Evolutionary conservation across 92 coral and sea anemone species (phyloP).

Genomic region (Actinostola sp.): DNA sequence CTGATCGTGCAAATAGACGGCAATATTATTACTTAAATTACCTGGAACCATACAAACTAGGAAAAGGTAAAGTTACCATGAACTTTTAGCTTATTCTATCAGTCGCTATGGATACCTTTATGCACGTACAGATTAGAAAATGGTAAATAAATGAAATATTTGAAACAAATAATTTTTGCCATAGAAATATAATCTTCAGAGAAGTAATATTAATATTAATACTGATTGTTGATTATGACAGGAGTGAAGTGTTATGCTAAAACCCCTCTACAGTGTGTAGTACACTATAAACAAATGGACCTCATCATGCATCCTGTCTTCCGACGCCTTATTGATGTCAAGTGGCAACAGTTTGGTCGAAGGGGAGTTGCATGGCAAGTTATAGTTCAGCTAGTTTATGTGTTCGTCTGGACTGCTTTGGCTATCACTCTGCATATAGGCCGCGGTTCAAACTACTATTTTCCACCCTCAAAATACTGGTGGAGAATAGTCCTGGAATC

Average conservation of each 20-base stretch:
- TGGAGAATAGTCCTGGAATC: conserved; percentile 95
- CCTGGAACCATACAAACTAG: conserved; percentile 67
- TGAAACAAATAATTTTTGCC: too few relatives aligned
- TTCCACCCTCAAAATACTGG: conserved; percentile 80
- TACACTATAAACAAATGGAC: conserved; percentile 89
- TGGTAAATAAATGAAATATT: too few relatives aligned
- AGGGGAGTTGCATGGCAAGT: conserved; percentile 77
- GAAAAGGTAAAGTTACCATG: conserved; percentile 17
- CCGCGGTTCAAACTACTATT: conserved; percentile 63
- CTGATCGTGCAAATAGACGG: conserved; percentile 90
- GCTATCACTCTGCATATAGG: conserved; percentile 88
- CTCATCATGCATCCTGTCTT: conserved; percentile 98
- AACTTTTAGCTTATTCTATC: not conserved
- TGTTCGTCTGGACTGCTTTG: conserved; percentile 80
- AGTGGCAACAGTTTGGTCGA: conserved; percentile 90
- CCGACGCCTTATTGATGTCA: conserved; percentile 88
- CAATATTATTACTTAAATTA: conserved; percentile 93
- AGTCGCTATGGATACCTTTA: too few relatives aligned
- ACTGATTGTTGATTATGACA: too few relatives aligned
- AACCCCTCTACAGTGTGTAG: conserved; percentile 86
- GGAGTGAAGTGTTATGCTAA: conserved; percentile 50
- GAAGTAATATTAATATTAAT: too few relatives aligned
- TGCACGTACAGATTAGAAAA: too few relatives aligned
- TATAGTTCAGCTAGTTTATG: conserved; percentile 75
- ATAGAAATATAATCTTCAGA: too few relatives aligned